These are phyloP conservation scores for Apostichopus californicus DNA, from an alignment of 35 echinoderm and acorn worm species.

Conservation along the genomic window DNA sequence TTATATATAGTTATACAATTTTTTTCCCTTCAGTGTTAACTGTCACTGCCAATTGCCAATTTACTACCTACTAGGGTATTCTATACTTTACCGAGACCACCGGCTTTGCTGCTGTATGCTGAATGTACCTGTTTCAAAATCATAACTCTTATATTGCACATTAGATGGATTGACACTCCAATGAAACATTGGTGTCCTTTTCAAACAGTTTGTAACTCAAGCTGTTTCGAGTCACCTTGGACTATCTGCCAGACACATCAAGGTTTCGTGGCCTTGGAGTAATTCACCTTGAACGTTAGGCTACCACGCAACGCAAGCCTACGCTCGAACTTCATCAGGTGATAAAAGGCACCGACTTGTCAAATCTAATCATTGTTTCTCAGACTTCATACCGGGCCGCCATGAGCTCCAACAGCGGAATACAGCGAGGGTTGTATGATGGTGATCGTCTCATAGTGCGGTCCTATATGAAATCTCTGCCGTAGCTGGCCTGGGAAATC, in stretches of 20 bases:
- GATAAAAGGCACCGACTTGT: constrained; percentile 52
- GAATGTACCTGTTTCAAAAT: background rate
- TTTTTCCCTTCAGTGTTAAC: background rate
- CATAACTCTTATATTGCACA: constrained; percentile 13
- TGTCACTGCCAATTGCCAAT: constrained; percentile 2
- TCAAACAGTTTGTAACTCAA: constrained; percentile 49
- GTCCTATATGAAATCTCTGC: background rate
- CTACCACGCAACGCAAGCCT: constrained; percentile 18
- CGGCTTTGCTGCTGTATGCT: constrained; percentile 1
- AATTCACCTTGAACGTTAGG: constrained; percentile 52
- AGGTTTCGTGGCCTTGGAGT: constrained; percentile 39
- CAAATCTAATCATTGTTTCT: constrained; percentile 40
- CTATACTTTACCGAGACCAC: constrained; percentile 5
- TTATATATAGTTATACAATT: no score
- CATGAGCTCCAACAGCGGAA: constrained; percentile 31
- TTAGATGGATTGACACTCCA: constrained; percentile 40
- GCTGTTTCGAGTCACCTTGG: constrained; percentile 54
- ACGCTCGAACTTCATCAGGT: constrained; percentile 35
- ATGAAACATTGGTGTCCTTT: constrained; percentile 44
- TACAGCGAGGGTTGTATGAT: constrained; percentile 36
- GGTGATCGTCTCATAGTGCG: constrained; percentile 31
- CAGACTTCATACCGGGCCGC: constrained; percentile 42
- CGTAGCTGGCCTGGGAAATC: background rate
- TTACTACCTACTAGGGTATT: background rate
- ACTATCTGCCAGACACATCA: constrained; percentile 41